These are phyloP conservation scores for Paratrypauchen microcephalus DNA, from an alignment of 2,797 vertebrate genomes.

Conservation along the genomic window DNA sequence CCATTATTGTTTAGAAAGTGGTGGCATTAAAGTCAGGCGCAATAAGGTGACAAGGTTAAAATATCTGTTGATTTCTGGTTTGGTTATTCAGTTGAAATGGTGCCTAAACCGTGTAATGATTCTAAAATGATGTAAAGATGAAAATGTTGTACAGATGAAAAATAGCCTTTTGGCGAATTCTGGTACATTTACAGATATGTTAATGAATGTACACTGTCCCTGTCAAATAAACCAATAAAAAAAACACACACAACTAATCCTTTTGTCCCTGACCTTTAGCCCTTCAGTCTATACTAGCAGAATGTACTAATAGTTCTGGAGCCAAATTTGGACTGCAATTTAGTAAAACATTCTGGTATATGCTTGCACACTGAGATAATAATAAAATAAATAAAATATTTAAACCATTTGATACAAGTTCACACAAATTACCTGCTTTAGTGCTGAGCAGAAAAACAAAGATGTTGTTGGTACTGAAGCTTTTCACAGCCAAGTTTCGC, in stretches of 20 bases:
- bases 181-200: too few species aligned
- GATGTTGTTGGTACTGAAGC: slow-evolving; percentile 86
- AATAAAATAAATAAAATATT: background rate
- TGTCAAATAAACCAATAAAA: too few species aligned
- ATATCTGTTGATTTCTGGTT: background rate
- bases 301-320: background rate
- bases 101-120: too few species aligned
- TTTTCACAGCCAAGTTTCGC: slow-evolving; percentile 89
- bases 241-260: too few species aligned
- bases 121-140: too few species aligned
- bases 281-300: background rate
- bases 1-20: too few species aligned
- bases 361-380: background rate
- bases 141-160: too few species aligned
- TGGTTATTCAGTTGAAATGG: background rate
- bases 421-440: slow-evolving; percentile 81
- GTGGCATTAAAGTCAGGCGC: background rate
- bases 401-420: background rate
- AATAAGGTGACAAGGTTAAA: background rate
- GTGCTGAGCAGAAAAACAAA: slow-evolving; percentile 93
- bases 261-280: background rate
- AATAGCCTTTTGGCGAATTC: too few species aligned
- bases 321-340: background rate
- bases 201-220: too few species aligned
- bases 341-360: background rate